Base-by-base conservation (phyloP, 2,113 vertebrate species). In the Prunella fulvescens region DNA sequence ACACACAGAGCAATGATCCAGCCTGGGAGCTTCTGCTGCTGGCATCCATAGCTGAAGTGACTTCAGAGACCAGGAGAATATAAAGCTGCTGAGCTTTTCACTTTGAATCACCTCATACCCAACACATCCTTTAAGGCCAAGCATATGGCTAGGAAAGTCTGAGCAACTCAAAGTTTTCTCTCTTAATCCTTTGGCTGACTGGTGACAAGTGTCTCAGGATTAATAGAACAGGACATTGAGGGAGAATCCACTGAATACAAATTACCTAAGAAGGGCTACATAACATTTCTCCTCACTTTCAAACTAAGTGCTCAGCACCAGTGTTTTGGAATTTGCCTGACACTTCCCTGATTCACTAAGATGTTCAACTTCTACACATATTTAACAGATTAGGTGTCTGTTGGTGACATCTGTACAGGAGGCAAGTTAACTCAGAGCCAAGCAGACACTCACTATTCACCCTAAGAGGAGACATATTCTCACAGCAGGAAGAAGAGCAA, bases 51-150 rank as follows among this genome's bases (percentile, higher is more conserved):
- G 47, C 39, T 84, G 69, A 78, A 93, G 67, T 29, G 39, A 93
- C 61, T 90, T 94, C n/a, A 90, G 82, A 81, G 76, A 94, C 88
- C 65, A 57, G 65, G 57, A 83, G 77, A 77, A 69, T 82, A 88
- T 51, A 81, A 96, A 96, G 81, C 92, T 94, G 91, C 85, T 93
- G 95, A 95, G 92, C 56, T 93, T 90, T 93, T 92, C 73, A 92
- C n/a, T 95, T 91, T 94, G 77, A 85, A 85, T 84, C 92, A 94
- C 82, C 88, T 94, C 71, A 45, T 81, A 74, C 37, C 93, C 70
- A 88, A 74, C 64, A 90, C 82, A 73, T 88, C 79, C 64, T 92
- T 91, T 84, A 96, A 95, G 81, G 91, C 86, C 92, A 87, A 90
- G 66, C 73, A 91, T 76, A 92, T 82, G 84, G 88, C 71, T 79